phyloP scores from a whole-genome alignment of 1,140 invertebrate species.

The Formica selysi region DNA sequence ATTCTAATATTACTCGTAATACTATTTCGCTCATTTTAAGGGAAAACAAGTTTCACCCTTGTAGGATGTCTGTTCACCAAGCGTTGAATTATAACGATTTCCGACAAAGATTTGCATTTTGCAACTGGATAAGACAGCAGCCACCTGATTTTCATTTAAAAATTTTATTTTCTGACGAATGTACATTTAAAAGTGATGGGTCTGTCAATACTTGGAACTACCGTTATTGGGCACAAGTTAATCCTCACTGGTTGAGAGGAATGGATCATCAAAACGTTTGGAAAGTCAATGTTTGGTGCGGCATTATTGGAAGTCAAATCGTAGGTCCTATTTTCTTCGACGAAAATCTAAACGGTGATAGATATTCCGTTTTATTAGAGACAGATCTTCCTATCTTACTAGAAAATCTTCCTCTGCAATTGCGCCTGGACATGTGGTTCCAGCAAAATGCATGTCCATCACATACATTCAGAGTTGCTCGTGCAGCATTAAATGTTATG shows the following conservation, averaged over 20 bases:
- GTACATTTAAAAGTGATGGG: conserved; percentile 52
- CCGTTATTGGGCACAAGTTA: conserved; percentile 66
- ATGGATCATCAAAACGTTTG: conserved; percentile 67
- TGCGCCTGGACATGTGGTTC: no score
- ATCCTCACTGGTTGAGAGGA: conserved; percentile 67
- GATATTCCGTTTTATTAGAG: conserved; percentile 67
- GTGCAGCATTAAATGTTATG: conserved; percentile 30
- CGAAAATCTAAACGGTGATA: conserved; percentile 61
- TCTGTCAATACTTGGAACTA: conserved; percentile 65
- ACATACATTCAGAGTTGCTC: conserved; percentile 9
- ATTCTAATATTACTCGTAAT: no score
- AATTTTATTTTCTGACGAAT: conserved; percentile 39
- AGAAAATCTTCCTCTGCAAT: conserved; percentile 60
- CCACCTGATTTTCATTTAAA: conserved; percentile 6
- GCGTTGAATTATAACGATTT: no score
- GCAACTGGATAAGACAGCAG: no score
- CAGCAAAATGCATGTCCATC: no score
- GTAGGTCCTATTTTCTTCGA: conserved; percentile 70
- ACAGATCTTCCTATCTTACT: conserved; percentile 72
- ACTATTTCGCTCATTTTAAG: no score
- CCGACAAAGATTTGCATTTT: no score
- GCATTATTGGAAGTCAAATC: conserved; percentile 66
- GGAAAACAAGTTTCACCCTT: no score
- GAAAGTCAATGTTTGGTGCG: conserved; percentile 73
- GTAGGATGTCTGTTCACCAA: no score